Base-by-base conservation (phyloP, 2,113 vertebrate genomes). In the Lepus timidus region DNA sequence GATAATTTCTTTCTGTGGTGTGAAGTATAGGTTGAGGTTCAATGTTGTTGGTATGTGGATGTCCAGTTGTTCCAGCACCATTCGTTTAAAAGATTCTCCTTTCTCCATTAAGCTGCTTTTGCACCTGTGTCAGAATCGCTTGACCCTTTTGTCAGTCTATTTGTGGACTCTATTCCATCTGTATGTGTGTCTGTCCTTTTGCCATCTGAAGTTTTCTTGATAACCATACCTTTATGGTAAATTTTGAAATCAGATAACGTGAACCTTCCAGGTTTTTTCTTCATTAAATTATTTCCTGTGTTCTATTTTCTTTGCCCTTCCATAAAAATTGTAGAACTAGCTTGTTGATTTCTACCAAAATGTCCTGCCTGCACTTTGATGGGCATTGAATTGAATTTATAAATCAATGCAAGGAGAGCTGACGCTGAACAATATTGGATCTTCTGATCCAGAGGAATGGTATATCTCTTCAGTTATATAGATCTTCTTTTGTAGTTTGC, bases 401-500 rank as follows among this genome's bases (percentile, higher is more conserved):
- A 89, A 52, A 61, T 90, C 74, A 49, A 7, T 55, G 64, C 94
- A 22, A 22, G 29, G 49, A 67, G 71, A 88, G 58, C 4, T 83
- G 55, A 49, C 16, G 83, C 80, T 91, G 85, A 88, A 33, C 70
- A 71, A 36, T 58, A 44, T 27, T 73, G n/a, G 64, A 44, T 79
- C 23, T 92, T 93, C 19, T 20, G 81, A n/a, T 51, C 52, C 29
- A 4, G 76, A 85, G 68, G 1, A 51, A 44, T 75, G 31, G 6
- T 58, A 1, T 80, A 29, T 39, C 22, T 76, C 27, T 61, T 68
- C 31, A 52, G 75, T 62, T 91, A 76, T 80, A 70, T 95, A 92
- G 12, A 74, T 80, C 51, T 90, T 85, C 33, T 84, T 78, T 93
- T 82, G 19, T 82, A 73, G 82, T 71, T 90, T 92, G 67, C 29